Base-by-base conservation (phyloP, 2,797 vertebrate genomes). In the Galagoides demidoff region DNA sequence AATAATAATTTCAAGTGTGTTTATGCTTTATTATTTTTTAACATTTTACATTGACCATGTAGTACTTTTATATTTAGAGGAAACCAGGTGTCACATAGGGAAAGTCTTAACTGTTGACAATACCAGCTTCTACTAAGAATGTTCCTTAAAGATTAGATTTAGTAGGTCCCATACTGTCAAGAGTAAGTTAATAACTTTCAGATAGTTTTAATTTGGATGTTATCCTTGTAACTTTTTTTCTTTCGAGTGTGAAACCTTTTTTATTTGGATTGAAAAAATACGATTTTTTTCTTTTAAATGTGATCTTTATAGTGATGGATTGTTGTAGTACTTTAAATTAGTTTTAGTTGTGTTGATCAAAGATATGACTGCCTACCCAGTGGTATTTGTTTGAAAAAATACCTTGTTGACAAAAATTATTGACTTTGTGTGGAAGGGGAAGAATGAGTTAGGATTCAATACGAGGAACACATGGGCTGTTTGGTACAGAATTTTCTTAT, bases 331-430 rank as follows among this genome's bases (percentile, higher is more conserved):
- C 82, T 95, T 87, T 68, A 89, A 64, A n/a, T 78, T 79, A 68
- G 31, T 90, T 85, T 88, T 5, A 64, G 31, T 92, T 96, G 49
- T 74, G 49, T 84, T 95, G 59, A 20, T 71, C 71, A 68, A 87
- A 63, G 43, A 77, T 66, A 73, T 0, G 22, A 17, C 63, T 84
- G 10, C 64, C 63, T 82, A 13, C 2, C 22, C 27, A 43, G 64
- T 79, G 31, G n/a, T 92, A 73, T 57, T 93, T 94, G 34, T 39
- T 88, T 90, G 34, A 14, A 86, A 89, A 86, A 92, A 86, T 5
- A 83, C n/a, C 68, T 94, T 85, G 76, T 91, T 71, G 63, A 90
- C 64, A 74, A 78, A 91, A 83, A n/a, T 71, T n/a, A 90, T 17
- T 66, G 59, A 71, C 39, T 88, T 86, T 71, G 81, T 63, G 2